Evolutionary conservation across 2,888 invertebrate genomes (phyloP).

Genomic region (Phengaris alcon): DNA sequence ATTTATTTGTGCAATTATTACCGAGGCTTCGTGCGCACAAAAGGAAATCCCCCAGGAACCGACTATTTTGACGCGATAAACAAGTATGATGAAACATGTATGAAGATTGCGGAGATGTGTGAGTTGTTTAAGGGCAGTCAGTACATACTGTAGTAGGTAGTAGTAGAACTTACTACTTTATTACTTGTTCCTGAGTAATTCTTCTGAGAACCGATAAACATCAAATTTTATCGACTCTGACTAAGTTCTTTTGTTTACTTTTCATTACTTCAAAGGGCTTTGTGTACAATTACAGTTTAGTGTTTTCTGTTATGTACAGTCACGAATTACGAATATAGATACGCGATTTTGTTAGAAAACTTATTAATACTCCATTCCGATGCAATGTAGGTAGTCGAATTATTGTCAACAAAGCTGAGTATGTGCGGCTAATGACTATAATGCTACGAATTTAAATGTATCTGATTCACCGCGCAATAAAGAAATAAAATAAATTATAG

Average conservation of each 20-base stretch:
- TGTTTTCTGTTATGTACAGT: background rate
- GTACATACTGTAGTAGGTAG: background rate
- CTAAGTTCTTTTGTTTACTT: constrained; percentile 37
- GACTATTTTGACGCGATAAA: too few species aligned
- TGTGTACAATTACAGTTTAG: background rate
- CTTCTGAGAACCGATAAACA: constrained; percentile 47
- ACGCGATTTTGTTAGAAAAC: too few species aligned
- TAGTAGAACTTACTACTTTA: too few species aligned
- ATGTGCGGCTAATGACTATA: too few species aligned
- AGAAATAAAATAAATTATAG: too few species aligned
- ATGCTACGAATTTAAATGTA: too few species aligned
- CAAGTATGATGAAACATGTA: constrained; percentile 30
- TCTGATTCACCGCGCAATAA: too few species aligned
- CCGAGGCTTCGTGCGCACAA: too few species aligned
- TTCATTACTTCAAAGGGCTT: constrained; percentile 11
- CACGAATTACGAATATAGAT: background rate
- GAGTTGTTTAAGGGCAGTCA: background rate
- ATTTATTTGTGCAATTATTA: background rate
- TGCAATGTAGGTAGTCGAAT: too few species aligned
- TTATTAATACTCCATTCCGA: too few species aligned
- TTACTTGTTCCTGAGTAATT: constrained; percentile 5
- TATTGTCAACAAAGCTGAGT: too few species aligned
- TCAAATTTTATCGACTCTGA: constrained; percentile 39
- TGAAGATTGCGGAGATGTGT: constrained; percentile 1
- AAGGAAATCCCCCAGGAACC: background rate